These are phyloP conservation scores for Oreochromis spilurus DNA, from an alignment of 2,113 vertebrate species.

Conservation along the genomic window DNA sequence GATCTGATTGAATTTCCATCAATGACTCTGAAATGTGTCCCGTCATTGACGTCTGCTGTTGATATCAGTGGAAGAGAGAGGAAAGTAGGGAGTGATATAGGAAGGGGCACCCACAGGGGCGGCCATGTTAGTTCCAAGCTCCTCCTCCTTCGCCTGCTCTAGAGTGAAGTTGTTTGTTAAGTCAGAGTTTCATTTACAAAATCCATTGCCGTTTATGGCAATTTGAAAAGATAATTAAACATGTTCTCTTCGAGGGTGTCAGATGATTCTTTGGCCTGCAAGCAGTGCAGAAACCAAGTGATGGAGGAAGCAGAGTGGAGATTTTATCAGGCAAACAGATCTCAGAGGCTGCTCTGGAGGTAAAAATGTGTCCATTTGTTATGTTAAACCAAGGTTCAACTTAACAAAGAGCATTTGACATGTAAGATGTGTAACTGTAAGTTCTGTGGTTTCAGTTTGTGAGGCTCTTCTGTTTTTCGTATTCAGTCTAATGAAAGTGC, in stretches of 20 bases:
- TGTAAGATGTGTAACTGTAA: background rate
- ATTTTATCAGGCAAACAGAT: background rate
- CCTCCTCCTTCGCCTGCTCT: constrained; percentile 24
- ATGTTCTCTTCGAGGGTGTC: background rate
- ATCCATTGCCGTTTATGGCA: background rate
- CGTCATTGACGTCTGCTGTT: constrained; percentile 69
- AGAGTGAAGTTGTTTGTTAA: constrained; percentile 39
- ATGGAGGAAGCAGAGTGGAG: background rate
- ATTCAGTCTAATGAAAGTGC: accelerated
- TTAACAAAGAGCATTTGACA: background rate
- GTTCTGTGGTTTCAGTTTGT: background rate
- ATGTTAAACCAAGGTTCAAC: background rate
- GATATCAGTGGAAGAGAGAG: constrained; percentile 62
- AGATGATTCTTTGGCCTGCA: background rate
- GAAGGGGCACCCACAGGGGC: constrained; percentile 72
- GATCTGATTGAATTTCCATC: constrained; percentile 66
- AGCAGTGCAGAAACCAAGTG: background rate
- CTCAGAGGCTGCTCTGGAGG: background rate
- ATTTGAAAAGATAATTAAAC: background rate
- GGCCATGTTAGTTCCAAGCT: constrained; percentile 76
- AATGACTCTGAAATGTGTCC: constrained; percentile 62
- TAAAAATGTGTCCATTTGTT: accelerated
- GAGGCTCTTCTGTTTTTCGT: accelerated
- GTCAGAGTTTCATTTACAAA: background rate
- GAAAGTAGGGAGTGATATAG: constrained; percentile 53